phyloP scores from a whole-genome alignment of 2,113 vertebrate genomes.

The Neogale vison region DNA sequence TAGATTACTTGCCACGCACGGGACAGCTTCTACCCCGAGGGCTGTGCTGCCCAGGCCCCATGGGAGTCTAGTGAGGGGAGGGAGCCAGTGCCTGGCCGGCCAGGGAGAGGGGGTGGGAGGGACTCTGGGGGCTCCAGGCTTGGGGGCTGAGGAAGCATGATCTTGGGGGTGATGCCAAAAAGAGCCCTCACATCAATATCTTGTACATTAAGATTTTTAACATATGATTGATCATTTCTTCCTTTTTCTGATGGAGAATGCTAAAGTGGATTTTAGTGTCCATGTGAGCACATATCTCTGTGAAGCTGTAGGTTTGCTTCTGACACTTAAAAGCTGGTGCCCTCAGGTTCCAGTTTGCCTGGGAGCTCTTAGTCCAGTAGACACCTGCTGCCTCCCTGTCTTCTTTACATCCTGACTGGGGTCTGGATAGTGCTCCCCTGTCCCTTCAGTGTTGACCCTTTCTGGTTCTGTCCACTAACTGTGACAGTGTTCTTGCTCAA shows the following conservation, averaged over 20 bases:
- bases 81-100: neutral
- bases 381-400: neutral
- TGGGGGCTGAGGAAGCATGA: neutral
- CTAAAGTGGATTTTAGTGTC: neutral
- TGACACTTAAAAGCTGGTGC: neutral
- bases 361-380: neutral
- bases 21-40: neutral
- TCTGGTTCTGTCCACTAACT: neutral
- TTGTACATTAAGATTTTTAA: neutral
- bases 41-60: neutral
- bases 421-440: neutral
- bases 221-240: neutral
- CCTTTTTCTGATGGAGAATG: neutral
- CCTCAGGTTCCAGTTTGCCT: neutral
- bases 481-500: neutral
- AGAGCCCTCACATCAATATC: neutral
- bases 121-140: neutral
- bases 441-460: neutral
- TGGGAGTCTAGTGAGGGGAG: neutral
- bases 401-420: neutral
- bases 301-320: neutral
- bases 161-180: neutral
- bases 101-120: fast-evolving
- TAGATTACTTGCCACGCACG: neutral
- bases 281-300: neutral